Evolutionary conservation across 2,113 vertebrate genomes (phyloP), one percentile per base, ranked within the genome.

Genomic region (Oreochromis tanganicae): DNA sequence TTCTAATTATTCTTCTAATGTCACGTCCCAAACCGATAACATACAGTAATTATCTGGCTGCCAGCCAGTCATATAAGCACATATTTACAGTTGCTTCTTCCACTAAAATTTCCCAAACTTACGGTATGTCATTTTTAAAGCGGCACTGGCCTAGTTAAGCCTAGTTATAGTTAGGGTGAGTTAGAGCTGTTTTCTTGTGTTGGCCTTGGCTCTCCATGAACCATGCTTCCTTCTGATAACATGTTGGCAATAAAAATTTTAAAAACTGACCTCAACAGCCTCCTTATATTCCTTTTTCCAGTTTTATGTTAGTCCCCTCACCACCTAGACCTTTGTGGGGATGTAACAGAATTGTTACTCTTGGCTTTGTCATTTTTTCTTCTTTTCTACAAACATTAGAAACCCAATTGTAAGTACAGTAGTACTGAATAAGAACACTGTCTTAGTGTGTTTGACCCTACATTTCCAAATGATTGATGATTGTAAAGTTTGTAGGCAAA

Each of bases 21-120:
- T 52, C 2, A 34, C 14, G 11, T 32, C 29, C 4, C 27, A n/a
- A 36, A 34, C 2, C 2, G 0, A n/a, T 0, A 41, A 21, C 43
- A 43, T 3, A 38, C 34, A 73, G 21, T 27, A 13, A 46, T 73
- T 14, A 46, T 16, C 38, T 24, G 66, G 68, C 38, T 73, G 38
- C 7, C 21, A 27, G 38, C 66, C 36, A 41, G 32, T n/a, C 32
- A 4, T 41, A 68, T 9, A 14, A 36, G 34, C 19, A 41, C 57
- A 61, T 59, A 59, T 32, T 61, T 61, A 59, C 24, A 61, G 16
- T 61, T 73, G 19, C 46, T 73, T 46, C 5, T 27, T 16, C 41
- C 41, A 27, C 41, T 46, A 10, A 46, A 73, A 73, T 11, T 73
- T 73, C 24, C 21, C 14, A 73, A 38, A 17, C 14, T 73, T 73